phyloP scores from a whole-genome alignment of 2,113 vertebrate genomes.

The Archilochus colubris region DNA sequence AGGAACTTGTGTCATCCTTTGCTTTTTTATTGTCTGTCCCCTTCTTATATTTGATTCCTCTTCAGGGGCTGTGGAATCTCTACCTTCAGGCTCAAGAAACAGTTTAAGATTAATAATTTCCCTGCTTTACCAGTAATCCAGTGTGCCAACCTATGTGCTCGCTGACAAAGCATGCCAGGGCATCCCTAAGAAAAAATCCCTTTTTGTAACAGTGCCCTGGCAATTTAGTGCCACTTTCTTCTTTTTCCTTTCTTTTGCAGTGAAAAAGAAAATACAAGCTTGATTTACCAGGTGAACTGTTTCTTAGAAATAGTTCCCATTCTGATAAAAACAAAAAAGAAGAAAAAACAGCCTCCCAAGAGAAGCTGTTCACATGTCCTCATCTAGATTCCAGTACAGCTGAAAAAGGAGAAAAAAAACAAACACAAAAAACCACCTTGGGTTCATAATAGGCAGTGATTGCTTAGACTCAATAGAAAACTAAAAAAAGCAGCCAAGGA shows the following conservation, averaged over 20 bases:
- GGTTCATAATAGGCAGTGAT: not conserved
- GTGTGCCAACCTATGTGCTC: not conserved
- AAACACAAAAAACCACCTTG: not conserved
- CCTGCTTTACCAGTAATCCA: not conserved
- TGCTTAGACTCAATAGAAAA: not conserved
- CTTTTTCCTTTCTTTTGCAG: not conserved
- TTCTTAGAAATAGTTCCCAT: not conserved
- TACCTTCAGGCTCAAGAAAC: not conserved
- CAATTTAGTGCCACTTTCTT: not conserved
- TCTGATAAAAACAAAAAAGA: not conserved
- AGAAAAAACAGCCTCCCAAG: not conserved
- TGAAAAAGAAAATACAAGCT: not conserved
- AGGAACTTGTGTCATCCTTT: not conserved
- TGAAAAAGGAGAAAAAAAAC: accelerated
- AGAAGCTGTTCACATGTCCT: not conserved
- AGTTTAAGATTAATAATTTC: not conserved
- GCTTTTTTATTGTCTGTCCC: not conserved
- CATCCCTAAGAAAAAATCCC: not conserved
- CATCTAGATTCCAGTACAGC: not conserved
- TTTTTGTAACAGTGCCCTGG: not conserved
- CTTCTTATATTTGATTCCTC: not conserved
- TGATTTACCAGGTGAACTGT: not conserved
- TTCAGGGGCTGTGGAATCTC: not conserved
- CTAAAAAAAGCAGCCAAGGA: not conserved
- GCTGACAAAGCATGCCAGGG: not conserved